Evolutionary conservation across 2,888 invertebrate genomes (phyloP).

Genomic region (Hipparchia semele): DNA sequence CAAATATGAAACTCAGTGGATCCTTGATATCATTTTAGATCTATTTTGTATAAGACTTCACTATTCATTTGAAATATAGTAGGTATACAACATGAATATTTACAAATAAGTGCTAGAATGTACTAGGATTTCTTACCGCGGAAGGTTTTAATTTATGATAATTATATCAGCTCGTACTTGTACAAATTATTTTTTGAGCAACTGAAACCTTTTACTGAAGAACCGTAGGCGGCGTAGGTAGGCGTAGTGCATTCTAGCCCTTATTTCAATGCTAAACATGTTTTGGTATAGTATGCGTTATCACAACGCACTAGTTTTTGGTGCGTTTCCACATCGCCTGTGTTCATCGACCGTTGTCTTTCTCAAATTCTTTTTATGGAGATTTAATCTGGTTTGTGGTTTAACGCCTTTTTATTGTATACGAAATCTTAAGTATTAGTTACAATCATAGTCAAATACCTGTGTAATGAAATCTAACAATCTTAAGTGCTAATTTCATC

Average conservation of each 20-base stretch:
- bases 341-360: background rate
- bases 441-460: too few relatives aligned
- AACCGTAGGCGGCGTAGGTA: background rate
- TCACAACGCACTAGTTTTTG: background rate
- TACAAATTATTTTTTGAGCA: background rate
- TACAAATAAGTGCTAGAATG: background rate
- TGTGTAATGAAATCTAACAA: too few relatives aligned
- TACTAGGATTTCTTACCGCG: background rate
- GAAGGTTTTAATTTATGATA: background rate
- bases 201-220: background rate
- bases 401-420: background rate
- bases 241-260: background rate
- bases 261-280: background rate
- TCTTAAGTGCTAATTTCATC: too few relatives aligned
- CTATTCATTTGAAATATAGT: background rate
- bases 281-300: background rate
- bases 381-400: background rate
- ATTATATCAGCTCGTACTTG: background rate
- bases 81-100: background rate
- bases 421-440: background rate
- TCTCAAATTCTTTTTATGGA: background rate
- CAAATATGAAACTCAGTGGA: slow-evolving; percentile 30
- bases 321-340: background rate
- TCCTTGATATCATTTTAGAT: background rate
- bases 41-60: background rate